Evolutionary conservation across 2,797 vertebrate species (phyloP).

Genomic region (Trachops cirrhosus): DNA sequence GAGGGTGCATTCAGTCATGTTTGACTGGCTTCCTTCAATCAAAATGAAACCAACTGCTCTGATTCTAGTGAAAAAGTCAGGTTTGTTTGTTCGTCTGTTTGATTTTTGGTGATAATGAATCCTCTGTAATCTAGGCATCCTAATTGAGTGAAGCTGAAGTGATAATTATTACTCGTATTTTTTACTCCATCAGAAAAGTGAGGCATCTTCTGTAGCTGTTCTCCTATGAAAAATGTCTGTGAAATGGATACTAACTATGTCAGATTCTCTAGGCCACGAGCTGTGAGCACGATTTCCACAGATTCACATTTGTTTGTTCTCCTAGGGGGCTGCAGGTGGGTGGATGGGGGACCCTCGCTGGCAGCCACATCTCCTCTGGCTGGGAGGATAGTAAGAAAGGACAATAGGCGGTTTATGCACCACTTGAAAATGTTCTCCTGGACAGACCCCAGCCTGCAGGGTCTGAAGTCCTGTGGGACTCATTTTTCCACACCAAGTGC

Average conservation of each 20-base stretch:
- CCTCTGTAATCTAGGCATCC: background rate
- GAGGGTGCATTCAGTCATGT: conserved; percentile 33
- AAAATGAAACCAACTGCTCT: background rate
- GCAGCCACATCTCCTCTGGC: background rate
- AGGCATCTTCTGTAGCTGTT: background rate
- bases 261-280: background rate
- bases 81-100: background rate
- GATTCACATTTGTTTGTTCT: background rate
- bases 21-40: conserved; percentile 9
- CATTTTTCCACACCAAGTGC: background rate
- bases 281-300: background rate
- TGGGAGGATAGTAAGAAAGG: background rate
- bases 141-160: background rate
- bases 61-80: background rate
- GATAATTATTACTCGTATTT: background rate
- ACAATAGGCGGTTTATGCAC: background rate
- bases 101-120: background rate
- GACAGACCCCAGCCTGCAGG: background rate
- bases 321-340: background rate
- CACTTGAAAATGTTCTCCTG: background rate
- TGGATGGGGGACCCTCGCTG: background rate
- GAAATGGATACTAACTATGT: background rate
- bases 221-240: background rate
- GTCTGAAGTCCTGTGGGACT: background rate
- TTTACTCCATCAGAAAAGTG: background rate